Evolutionary conservation across 2,888 invertebrate species (phyloP).

Genomic region (Tachina lurida): DNA sequence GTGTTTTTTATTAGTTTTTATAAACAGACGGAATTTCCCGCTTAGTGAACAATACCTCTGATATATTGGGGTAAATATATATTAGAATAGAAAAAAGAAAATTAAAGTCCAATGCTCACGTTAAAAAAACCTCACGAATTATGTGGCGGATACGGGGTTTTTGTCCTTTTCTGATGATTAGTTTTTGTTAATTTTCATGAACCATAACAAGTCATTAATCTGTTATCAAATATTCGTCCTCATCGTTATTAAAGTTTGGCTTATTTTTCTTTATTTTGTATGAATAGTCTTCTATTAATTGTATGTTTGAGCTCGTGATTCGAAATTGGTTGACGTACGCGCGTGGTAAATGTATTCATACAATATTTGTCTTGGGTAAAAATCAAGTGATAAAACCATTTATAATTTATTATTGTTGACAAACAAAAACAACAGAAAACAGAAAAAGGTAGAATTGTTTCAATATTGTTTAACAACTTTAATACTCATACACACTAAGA

Average conservation of each 20-base stretch:
- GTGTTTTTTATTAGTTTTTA: too few species aligned
- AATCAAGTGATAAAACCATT: conserved; percentile 74
- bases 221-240: conserved; percentile 65
- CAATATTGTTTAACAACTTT: neutral
- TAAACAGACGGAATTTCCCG: too few species aligned
- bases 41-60: too few species aligned
- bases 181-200: conserved; percentile 20
- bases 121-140: too few species aligned
- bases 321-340: conserved; percentile 63
- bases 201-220: conserved; percentile 58
- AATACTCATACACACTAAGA: too few species aligned
- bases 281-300: conserved; percentile 19
- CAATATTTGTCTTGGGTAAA: conserved; percentile 22
- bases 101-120: too few species aligned
- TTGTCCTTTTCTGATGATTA: neutral
- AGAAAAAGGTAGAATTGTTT: conserved; percentile 42
- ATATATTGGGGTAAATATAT: too few species aligned
- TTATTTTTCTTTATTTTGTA: conserved; percentile 1
- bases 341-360: conserved; percentile 55
- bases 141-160: neutral
- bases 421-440: conserved; percentile 4
- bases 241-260: conserved; percentile 59
- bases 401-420: conserved; percentile 73
- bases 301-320: neutral
- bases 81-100: too few species aligned